Base-by-base conservation (phyloP, 2,888 invertebrate genomes). In the Apotomis betuletana region DNA sequence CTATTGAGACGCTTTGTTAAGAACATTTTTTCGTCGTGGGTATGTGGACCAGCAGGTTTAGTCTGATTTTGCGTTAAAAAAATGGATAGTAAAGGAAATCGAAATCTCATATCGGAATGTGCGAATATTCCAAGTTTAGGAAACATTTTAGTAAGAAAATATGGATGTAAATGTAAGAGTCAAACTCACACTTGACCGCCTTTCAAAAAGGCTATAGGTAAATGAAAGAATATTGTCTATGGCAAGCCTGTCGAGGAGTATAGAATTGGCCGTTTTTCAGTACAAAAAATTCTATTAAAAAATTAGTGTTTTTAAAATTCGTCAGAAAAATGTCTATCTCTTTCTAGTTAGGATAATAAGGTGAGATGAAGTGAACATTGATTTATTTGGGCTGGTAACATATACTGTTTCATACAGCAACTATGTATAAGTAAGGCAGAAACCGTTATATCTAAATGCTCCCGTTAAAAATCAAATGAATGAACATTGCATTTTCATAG, bases 201-300 rank as follows among this genome's bases (percentile, higher is more conserved):
- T 63, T 69, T 69, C 10, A 27, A 58, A 69, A 69, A 63, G 63
- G 69, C 38, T 52, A 44, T 15, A n/a, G n/a, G n/a, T n/a, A 54
- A 59, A 51, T 9, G 27, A 44, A 64, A 72, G 27, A 60, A 54
- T 71, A n/a, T 74, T 74, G 64, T 78, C 78, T 76, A 75, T 75
- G 75, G 70, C 76, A 67, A 74, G 58, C 13, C 59, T 38, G 70
- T 44, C 58, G 64, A 59, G 67, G 74, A 76, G 77, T 77, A 74
- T 73, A 69, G 83, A 84, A 86, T 87, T 80, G 89, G 87, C 84
- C 87, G 87, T 84, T 86, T 87, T 87, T 87, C 85, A 92, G 91
- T 92, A 92, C 91, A 92, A 92, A 92, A 91, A 89, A 90, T 77
- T 85, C 87, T 85, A 82, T 83, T 81, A 75, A 78, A 81, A 76